Evolutionary conservation across 2,888 invertebrate species (phyloP).

Genomic region (Euzetes globulus): DNA sequence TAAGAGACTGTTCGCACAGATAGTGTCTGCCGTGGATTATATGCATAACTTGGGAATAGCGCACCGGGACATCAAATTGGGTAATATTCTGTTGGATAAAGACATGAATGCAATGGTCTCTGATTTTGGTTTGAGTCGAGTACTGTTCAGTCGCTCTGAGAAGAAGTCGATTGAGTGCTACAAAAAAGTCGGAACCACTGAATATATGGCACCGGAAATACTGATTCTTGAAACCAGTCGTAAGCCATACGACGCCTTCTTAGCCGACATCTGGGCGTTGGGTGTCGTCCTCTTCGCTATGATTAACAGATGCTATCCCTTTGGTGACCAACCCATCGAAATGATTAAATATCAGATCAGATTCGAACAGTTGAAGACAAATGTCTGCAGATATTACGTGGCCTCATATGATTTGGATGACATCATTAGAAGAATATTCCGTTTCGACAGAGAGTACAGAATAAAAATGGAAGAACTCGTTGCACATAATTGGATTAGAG

Average conservation of each 20-base stretch:
- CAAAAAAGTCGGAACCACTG: constrained; percentile 24
- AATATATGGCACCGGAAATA: constrained; percentile 37
- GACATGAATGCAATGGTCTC: constrained; percentile 24
- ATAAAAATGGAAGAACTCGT: background rate
- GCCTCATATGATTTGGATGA: too few species aligned
- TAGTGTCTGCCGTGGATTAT: constrained; percentile 5
- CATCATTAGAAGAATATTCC: background rate
- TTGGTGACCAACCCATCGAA: background rate
- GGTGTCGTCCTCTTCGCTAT: constrained; percentile 35
- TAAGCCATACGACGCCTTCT: constrained; percentile 20
- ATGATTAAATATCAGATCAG: background rate
- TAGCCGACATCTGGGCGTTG: constrained; percentile 34
- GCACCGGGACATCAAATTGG: constrained; percentile 31
- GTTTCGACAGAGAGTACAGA: background rate
- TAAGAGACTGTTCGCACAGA: constrained; percentile 28
- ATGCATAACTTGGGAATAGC: constrained; percentile 26
- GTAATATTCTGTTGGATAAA: constrained; percentile 26
- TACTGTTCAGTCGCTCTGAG: background rate
- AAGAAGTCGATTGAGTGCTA: background rate
- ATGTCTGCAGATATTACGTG: too few species aligned
- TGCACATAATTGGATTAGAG: background rate
- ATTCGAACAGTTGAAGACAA: too few species aligned
- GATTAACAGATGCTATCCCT: constrained; percentile 32
- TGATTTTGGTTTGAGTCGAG: constrained; percentile 34
- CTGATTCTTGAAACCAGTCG: background rate